Percentiles rank a stretch among this genome's conserved stretches.
Conservation (phyloP, 2,113 vertebrate species). For the Cyanistes caeruleus region DNA sequence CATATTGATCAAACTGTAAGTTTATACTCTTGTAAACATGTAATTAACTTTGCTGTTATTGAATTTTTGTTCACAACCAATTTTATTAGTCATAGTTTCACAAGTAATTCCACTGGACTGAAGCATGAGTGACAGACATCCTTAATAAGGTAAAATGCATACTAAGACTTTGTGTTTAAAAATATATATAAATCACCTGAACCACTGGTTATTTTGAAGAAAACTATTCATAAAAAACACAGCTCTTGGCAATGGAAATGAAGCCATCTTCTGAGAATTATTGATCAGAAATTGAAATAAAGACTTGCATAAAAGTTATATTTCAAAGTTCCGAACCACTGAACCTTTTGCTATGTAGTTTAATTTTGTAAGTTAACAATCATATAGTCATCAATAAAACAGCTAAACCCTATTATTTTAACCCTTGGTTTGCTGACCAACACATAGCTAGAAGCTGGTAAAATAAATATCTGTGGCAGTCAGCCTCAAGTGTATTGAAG, state of each 20-base stretch:
- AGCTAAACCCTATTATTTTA: background rate
- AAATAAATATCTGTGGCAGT: background rate
- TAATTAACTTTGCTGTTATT: slow-evolving; percentile 85
- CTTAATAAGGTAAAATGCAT: slow-evolving; percentile 46
- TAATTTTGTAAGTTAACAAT: background rate
- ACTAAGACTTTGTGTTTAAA: slow-evolving; percentile 10
- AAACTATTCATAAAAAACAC: background rate
- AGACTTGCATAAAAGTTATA: background rate
- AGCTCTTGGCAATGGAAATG: background rate
- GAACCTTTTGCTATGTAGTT: background rate
- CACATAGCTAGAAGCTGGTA: background rate
- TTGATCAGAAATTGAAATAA: background rate
- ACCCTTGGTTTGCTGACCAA: background rate
- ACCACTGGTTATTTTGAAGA: slow-evolving; percentile 25
- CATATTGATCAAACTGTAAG: slow-evolving; percentile 86
- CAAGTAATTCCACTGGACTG: slow-evolving; percentile 65
- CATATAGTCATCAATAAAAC: background rate
- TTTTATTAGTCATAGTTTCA: slow-evolving; percentile 79
- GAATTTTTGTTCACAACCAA: slow-evolving; percentile 80
- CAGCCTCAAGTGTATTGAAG: background rate
- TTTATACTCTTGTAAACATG: slow-evolving; percentile 79
- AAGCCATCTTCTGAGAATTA: background rate
- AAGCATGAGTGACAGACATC: slow-evolving; percentile 62
- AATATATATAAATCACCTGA: slow-evolving; percentile 2
- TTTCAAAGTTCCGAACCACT: background rate